Conservation (phyloP, 1,140 invertebrate species). For the Hypothenemus hampei region DNA sequence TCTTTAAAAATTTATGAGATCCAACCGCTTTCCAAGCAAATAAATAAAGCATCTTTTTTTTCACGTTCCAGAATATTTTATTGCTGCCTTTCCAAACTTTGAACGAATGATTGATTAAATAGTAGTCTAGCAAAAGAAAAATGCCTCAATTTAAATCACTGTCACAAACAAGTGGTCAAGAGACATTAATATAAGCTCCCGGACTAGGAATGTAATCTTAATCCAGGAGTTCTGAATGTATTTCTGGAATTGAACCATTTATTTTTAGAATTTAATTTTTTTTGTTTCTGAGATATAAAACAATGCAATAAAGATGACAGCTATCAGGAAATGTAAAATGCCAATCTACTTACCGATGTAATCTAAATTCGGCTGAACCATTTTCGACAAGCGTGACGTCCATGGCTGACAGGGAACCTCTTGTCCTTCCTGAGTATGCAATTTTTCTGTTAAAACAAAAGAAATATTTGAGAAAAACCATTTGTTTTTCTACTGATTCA, state of each 20-base stretch:
- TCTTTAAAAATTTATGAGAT: slow-evolving; percentile 9
- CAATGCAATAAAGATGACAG: not conserved
- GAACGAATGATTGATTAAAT: too few relatives aligned
- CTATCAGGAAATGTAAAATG: not conserved
- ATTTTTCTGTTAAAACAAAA: slow-evolving; percentile 54
- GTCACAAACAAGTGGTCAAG: too few relatives aligned
- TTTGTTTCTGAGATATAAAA: too few relatives aligned
- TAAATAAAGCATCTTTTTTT: slow-evolving; percentile 10
- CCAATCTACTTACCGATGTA: slow-evolving; percentile 69
- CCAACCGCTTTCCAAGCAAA: not conserved
- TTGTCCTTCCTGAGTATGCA: slow-evolving; percentile 62
- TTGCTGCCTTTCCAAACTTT: too few relatives aligned
- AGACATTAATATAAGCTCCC: too few relatives aligned
- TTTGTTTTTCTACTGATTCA: not conserved
- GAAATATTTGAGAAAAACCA: too few relatives aligned
- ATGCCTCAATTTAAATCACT: too few relatives aligned
- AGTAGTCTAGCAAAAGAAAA: too few relatives aligned
- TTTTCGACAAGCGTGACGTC: slow-evolving; percentile 84
- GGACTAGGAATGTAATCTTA: too few relatives aligned
- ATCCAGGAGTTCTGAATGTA: too few relatives aligned
- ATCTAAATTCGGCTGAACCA: slow-evolving; percentile 89
- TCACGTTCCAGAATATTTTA: too few relatives aligned
- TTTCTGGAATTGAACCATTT: too few relatives aligned
- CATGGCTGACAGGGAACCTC: slow-evolving; percentile 72
- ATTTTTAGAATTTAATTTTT: not conserved